These are phyloP conservation scores for Lontra canadensis DNA, from an alignment of 2,113 vertebrate species.

Conservation along the genomic window DNA sequence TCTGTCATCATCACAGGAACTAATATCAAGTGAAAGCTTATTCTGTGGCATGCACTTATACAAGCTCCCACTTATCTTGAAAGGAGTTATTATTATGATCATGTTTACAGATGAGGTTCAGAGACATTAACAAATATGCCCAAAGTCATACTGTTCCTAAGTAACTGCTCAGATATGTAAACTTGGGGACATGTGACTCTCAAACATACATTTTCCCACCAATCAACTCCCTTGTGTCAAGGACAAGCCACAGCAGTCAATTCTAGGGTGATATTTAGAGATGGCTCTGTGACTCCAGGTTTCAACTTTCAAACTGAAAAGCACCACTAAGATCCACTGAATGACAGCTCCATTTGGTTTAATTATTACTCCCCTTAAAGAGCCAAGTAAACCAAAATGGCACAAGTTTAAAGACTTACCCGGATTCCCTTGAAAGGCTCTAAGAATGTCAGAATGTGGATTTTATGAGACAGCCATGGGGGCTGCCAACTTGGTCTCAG, in stretches of 20 bases:
- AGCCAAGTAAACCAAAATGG: slow-evolving; percentile 38
- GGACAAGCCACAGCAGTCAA: neutral
- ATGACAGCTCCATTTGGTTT: neutral
- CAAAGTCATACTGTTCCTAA: neutral
- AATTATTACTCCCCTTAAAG: neutral
- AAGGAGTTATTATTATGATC: neutral
- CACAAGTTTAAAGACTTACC: slow-evolving; percentile 41
- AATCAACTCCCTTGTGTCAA: neutral
- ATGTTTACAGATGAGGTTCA: neutral
- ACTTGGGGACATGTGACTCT: neutral
- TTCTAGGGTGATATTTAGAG: neutral
- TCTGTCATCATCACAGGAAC: neutral
- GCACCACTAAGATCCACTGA: neutral
- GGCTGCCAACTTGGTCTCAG: neutral
- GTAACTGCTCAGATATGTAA: neutral
- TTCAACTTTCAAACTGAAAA: slow-evolving; percentile 37
- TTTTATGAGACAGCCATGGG: slow-evolving; percentile 36
- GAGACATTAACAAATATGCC: neutral
- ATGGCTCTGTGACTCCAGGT: neutral
- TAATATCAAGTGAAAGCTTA: neutral
- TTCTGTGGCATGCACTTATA: neutral
- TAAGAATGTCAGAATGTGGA: slow-evolving; percentile 36
- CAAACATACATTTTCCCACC: neutral
- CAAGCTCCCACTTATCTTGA: neutral
- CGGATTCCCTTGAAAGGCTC: slow-evolving; percentile 53